phyloP scores from a whole-genome alignment of 2,797 vertebrate genomes.

The Pangasius mekongensis region DNA sequence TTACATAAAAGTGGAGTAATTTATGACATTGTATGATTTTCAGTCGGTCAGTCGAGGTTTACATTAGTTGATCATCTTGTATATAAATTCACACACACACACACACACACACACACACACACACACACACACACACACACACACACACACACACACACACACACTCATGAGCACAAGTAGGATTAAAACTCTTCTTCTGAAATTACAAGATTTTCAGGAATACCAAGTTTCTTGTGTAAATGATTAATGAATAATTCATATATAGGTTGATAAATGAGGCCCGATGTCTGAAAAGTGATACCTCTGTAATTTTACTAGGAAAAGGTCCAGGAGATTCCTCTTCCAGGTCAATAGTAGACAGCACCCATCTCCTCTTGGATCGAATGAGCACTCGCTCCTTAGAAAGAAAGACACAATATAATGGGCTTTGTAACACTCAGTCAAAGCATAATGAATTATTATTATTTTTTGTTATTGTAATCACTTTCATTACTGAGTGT shows the following conservation, averaged over 20 bases:
- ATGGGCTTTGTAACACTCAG: neutral
- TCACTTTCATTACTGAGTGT: neutral
- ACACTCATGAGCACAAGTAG: no score
- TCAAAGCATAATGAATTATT: neutral
- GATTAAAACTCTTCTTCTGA: no score
- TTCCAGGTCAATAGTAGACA: slow-evolving; percentile 78
- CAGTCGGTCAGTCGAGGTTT: neutral
- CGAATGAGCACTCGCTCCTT: slow-evolving; percentile 70
- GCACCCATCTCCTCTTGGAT: slow-evolving; percentile 82
- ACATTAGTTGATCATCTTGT: neutral
- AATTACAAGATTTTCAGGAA: no score
- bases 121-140: no score
- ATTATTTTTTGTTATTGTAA: neutral
- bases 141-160: no score
- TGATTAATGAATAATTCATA: neutral
- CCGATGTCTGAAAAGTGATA: slow-evolving; percentile 46
- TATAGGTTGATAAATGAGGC: neutral
- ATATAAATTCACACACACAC: no score
- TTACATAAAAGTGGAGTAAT: no score
- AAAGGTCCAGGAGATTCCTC: slow-evolving; percentile 80
- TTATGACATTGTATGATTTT: neutral
- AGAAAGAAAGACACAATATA: neutral
- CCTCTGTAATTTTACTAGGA: slow-evolving; percentile 64
- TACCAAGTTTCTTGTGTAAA: no score
- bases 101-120: no score